These are phyloP conservation scores for Trichogramma dendrolimi DNA, from an alignment of 2,888 invertebrate genomes.

Conservation along the genomic window DNA sequence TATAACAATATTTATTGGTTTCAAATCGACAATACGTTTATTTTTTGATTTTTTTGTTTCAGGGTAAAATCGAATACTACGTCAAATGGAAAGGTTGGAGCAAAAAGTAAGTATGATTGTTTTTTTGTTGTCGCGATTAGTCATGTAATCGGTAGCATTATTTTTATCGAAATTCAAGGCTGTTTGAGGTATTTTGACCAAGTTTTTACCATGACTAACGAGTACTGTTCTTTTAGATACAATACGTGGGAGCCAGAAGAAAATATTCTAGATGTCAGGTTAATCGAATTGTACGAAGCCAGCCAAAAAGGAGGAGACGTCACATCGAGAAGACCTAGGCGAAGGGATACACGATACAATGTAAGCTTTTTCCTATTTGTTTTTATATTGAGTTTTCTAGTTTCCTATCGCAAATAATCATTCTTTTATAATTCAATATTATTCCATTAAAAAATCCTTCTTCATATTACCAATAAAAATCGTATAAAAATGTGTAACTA, in stretches of 20 bases:
- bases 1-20: too few species aligned
- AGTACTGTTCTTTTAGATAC: constrained; percentile 51
- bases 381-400: neutral
- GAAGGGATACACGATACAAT: constrained; percentile 50
- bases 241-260: constrained; percentile 99
- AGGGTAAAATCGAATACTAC: constrained; percentile 92
- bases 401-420: neutral
- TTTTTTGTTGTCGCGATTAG: too few species aligned
- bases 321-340: constrained; percentile 46
- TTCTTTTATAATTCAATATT: neutral
- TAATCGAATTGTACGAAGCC: constrained; percentile 86
- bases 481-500: neutral
- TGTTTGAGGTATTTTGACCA: too few species aligned
- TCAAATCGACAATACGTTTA: too few species aligned
- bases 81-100: constrained; percentile 99
- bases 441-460: neutral
- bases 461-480: neutral
- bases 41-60: constrained; percentile 52
- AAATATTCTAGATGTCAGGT: constrained; percentile 86
- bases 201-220: too few species aligned
- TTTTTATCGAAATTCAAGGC: too few species aligned
- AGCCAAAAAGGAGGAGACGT: constrained; percentile 58
- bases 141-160: too few species aligned
- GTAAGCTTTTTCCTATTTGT: constrained; percentile 36
- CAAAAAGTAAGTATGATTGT: constrained; percentile 63